phyloP scores from a whole-genome alignment of 2,888 invertebrate species.

The Colletes collaris region DNA sequence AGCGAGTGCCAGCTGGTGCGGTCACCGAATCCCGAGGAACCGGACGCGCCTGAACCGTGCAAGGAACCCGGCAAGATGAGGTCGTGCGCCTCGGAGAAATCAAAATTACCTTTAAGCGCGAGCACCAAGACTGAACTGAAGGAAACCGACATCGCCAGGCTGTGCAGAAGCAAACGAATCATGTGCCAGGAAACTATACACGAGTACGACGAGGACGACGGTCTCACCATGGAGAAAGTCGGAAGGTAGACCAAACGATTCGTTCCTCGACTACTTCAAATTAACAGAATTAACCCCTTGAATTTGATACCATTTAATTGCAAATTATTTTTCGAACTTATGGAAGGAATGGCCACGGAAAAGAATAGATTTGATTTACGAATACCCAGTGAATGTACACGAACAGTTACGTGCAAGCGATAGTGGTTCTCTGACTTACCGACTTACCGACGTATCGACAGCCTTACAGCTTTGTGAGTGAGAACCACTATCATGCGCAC shows the following conservation, averaged over 20 bases:
- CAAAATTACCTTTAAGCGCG: conserved; percentile 75
- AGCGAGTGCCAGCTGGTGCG: conserved; percentile 74
- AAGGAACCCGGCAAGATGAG: conserved; percentile 51
- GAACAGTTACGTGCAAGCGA: too few species aligned
- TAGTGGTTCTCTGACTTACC: too few species aligned
- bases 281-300: too few species aligned
- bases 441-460: too few species aligned
- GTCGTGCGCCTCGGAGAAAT: conserved; percentile 65
- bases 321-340: too few species aligned
- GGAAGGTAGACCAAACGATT: conserved; percentile 72
- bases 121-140: conserved; percentile 74
- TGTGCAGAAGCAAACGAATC: conserved; percentile 73
- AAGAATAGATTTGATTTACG: too few species aligned
- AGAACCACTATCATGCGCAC: too few species aligned
- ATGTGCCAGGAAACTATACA: conserved; percentile 77
- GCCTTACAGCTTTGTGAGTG: too few species aligned
- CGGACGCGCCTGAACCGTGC: conserved; percentile 30
- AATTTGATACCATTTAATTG: too few species aligned
- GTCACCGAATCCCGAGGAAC: conserved; percentile 66
- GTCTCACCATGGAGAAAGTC: conserved; percentile 78
- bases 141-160: conserved; percentile 68
- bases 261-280: too few species aligned
- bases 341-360: too few species aligned
- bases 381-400: too few species aligned
- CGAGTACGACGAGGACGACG: conserved; percentile 77